Evolutionary conservation across 2,113 vertebrate genomes (phyloP).

Genomic region (Capreolus pygargus): DNA sequence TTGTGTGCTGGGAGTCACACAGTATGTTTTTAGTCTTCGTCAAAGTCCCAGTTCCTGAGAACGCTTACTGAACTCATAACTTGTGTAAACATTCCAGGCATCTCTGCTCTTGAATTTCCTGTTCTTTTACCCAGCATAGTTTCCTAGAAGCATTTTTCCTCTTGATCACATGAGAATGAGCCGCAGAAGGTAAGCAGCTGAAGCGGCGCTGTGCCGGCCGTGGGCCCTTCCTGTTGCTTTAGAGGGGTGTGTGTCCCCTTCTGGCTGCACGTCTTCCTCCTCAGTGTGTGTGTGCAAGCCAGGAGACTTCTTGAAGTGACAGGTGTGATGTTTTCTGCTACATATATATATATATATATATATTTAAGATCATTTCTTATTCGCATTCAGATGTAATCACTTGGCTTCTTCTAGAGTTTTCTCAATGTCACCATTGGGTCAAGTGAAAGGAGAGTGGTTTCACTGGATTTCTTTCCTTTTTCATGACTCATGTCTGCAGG

Average conservation of each 20-base stretch:
- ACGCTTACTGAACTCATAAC: constrained; percentile 43
- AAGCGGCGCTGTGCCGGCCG: constrained; percentile 31
- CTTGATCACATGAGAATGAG: constrained; percentile 59
- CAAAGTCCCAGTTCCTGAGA: constrained; percentile 68
- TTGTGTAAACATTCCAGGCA: constrained; percentile 73
- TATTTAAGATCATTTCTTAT: neutral
- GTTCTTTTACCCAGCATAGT: constrained; percentile 66
- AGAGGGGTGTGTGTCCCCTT: neutral
- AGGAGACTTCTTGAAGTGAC: neutral
- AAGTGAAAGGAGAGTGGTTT: constrained; percentile 16
- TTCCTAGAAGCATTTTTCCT: constrained; percentile 79
- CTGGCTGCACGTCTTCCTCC: neutral
- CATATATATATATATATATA: neutral
- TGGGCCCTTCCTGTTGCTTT: neutral
- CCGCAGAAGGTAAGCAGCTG: constrained; percentile 51
- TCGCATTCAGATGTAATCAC: neutral
- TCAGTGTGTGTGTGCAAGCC: neutral
- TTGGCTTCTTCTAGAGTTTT: constrained; percentile 22
- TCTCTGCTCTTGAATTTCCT: constrained; percentile 77
- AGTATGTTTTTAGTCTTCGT: constrained; percentile 61
- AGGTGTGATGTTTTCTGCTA: neutral
- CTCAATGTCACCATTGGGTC: constrained; percentile 3
- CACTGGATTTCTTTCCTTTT: constrained; percentile 55
- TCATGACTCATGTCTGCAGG: constrained; percentile 77
- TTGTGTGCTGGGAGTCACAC: constrained; percentile 10